Conservation (phyloP, 2,888 invertebrate genomes). For the Athalia circularis region DNA sequence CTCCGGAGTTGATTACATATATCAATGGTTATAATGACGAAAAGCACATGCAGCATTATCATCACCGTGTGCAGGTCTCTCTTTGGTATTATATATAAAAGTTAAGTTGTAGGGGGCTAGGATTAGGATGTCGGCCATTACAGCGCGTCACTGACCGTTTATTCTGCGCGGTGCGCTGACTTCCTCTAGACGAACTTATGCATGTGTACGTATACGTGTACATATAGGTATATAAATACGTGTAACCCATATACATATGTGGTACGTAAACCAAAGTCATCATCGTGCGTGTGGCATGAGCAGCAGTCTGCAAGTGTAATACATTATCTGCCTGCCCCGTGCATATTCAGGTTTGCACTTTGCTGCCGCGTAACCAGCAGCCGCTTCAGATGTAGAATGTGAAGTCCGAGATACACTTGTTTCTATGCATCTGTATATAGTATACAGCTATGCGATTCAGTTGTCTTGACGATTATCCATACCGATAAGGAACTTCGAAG, state of each 20-base stretch:
- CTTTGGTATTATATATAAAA: conserved; percentile 58
- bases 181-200: conserved; percentile 67
- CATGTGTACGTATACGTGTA: conserved; percentile 50
- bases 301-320: conserved; percentile 1
- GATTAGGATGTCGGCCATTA: conserved; percentile 74
- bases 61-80: conserved; percentile 58
- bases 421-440: too few species aligned
- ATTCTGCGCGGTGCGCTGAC: conserved; percentile 69
- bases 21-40: conserved; percentile 65
- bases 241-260: conserved; percentile 29
- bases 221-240: too few species aligned
- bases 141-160: conserved; percentile 73
- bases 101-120: conserved; percentile 73
- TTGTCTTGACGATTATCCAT: too few species aligned
- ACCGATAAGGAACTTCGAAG: too few species aligned
- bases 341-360: neutral
- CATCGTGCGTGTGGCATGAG: conserved; percentile 10
- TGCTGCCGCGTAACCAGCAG: neutral
- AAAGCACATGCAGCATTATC: conserved; percentile 70
- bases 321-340: neutral
- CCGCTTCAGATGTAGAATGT: too few species aligned
- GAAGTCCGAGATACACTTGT: too few species aligned
- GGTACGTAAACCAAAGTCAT: neutral
- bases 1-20: conserved; percentile 61
- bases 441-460: too few species aligned